Evolutionary conservation across 2,113 vertebrate genomes (phyloP).

Genomic region (Cervus canadensis): DNA sequence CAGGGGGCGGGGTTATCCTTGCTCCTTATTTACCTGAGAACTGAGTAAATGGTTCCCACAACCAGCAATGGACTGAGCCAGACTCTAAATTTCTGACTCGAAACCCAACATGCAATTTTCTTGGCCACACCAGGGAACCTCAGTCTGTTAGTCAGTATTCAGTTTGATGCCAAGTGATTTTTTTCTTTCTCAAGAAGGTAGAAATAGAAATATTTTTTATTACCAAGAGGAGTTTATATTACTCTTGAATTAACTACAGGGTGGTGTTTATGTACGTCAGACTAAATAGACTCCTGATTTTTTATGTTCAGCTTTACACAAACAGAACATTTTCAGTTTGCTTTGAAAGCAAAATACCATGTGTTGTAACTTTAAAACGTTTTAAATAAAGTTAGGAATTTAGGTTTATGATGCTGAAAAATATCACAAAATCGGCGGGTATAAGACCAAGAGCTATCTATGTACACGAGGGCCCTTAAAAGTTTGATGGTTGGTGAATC

Average conservation of each 20-base stretch:
- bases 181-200: slow-evolving; percentile 55
- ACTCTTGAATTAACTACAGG: slow-evolving; percentile 54
- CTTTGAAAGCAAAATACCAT: slow-evolving; percentile 76
- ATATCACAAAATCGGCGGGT: slow-evolving; percentile 69
- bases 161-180: slow-evolving; percentile 37
- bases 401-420: slow-evolving; percentile 75
- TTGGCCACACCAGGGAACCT: neutral
- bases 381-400: slow-evolving; percentile 76
- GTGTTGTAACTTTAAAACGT: slow-evolving; percentile 64
- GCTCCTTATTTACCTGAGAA: neutral
- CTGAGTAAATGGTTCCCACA: neutral
- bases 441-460: slow-evolving; percentile 31
- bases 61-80: neutral
- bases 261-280: slow-evolving; percentile 75
- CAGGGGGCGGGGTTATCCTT: neutral
- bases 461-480: neutral
- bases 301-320: slow-evolving; percentile 43
- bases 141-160: neutral
- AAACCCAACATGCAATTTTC: neutral
- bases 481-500: slow-evolving; percentile 45
- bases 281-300: slow-evolving; percentile 77
- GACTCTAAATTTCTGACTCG: neutral
- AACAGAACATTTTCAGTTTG: slow-evolving; percentile 71
- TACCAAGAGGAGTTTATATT: slow-evolving; percentile 66
- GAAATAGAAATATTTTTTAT: slow-evolving; percentile 62